Evolutionary conservation across 1,140 invertebrate genomes (phyloP).

Genomic region (Drosophila triauraria): DNA sequence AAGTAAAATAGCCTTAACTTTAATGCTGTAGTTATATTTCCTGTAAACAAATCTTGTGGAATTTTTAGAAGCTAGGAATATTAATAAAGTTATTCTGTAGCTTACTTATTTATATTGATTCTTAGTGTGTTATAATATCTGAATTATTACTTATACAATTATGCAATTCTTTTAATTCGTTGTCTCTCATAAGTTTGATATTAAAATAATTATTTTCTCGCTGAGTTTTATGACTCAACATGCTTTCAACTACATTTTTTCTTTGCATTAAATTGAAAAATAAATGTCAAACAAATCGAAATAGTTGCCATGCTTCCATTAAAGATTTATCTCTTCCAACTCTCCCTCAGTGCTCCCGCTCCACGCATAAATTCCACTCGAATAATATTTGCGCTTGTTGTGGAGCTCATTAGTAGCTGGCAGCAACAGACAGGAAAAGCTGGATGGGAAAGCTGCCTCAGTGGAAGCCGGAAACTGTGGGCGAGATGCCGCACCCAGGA

Average conservation of each 20-base stretch:
- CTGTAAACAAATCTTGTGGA: too few species aligned
- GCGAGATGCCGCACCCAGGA: constrained; percentile 50
- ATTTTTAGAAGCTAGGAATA: too few species aligned
- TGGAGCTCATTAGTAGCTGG: constrained; percentile 80
- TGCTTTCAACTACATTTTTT: neutral
- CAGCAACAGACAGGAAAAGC: constrained; percentile 56
- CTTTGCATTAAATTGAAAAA: neutral
- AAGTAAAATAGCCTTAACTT: neutral
- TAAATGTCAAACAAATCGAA: neutral
- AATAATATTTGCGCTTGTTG: constrained; percentile 81
- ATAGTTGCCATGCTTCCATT: constrained; percentile 19
- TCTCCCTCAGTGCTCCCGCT: constrained; percentile 9
- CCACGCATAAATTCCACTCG: constrained; percentile 73
- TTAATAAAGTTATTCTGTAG: too few species aligned
- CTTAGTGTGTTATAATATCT: too few species aligned
- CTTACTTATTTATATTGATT: too few species aligned
- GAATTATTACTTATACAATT: too few species aligned
- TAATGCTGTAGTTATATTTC: neutral
- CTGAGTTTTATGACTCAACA: too few species aligned
- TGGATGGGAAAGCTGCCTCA: neutral
- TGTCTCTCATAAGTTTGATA: neutral
- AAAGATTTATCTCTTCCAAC: neutral
- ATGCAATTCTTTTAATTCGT: neutral
- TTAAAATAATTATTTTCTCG: neutral
- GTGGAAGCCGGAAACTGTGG: constrained; percentile 52